Conservation (phyloP, 2,797 vertebrate species). For the Furcifer pardalis region DNA sequence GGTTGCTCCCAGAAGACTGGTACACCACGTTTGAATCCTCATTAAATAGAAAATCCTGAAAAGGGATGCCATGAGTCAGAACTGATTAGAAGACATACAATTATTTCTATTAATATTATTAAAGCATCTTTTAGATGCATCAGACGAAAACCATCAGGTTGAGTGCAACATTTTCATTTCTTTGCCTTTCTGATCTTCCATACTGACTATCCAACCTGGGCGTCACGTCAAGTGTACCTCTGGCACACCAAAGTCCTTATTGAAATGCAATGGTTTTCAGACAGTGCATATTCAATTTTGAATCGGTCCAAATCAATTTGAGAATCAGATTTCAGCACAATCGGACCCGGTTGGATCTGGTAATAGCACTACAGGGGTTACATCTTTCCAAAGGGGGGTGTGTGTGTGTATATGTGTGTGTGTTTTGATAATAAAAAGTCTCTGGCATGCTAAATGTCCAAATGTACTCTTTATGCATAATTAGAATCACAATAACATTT, state of each 20-base stretch:
- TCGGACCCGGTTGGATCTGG: neutral
- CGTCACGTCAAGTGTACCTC: neutral
- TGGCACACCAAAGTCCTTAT: neutral
- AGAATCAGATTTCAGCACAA: neutral
- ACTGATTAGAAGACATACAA: too few relatives aligned
- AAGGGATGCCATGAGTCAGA: neutral
- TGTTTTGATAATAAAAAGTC: slow-evolving; percentile 66
- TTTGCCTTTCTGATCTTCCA: neutral
- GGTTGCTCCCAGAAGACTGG: too few relatives aligned
- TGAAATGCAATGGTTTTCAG: too few relatives aligned
- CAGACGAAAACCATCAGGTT: too few relatives aligned
- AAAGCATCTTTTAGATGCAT: too few relatives aligned
- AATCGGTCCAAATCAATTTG: neutral
- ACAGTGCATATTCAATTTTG: too few relatives aligned
- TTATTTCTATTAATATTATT: too few relatives aligned
- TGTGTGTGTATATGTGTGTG: slow-evolving; percentile 10
- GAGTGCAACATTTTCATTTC: too few relatives aligned
- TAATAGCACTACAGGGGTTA: slow-evolving; percentile 53
- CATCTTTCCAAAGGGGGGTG: slow-evolving; percentile 15
- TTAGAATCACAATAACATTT: slow-evolving; percentile 72
- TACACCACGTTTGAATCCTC: too few relatives aligned
- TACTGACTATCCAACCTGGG: neutral
- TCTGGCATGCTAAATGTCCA: slow-evolving; percentile 68
- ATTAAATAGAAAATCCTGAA: too few relatives aligned
- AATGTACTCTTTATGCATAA: slow-evolving; percentile 70